A percentile compares a stretch with the other conserved stretches of the same genome.
These are phyloP conservation scores for Tenthredo mesomela DNA, from an alignment of 2,888 invertebrate genomes.

Conservation along the genomic window DNA sequence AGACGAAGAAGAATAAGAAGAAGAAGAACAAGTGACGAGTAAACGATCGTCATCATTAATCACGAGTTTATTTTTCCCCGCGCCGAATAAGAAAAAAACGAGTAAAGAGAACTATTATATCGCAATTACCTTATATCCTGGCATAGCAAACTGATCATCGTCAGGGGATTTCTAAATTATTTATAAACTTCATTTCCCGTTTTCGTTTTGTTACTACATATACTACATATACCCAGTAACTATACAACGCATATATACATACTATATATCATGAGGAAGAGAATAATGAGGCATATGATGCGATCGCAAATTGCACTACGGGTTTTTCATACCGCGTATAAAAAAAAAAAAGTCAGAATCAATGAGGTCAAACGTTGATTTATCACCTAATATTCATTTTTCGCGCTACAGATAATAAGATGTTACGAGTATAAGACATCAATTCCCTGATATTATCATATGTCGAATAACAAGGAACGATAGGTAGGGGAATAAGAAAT, in stretches of 20 bases:
- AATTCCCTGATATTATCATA: neutral
- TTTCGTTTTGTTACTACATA: neutral
- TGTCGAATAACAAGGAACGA: neutral
- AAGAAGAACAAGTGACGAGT: too few relatives aligned
- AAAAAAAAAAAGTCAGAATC: too few relatives aligned
- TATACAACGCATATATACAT: neutral
- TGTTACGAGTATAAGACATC: too few relatives aligned
- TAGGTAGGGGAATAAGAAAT: neutral
- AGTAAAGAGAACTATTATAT: neutral
- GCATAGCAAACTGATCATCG: neutral
- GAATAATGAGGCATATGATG: too few relatives aligned
- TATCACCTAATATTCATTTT: too few relatives aligned
- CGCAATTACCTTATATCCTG: neutral
- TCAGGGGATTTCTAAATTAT: constrained; percentile 1
- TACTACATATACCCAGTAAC: too few relatives aligned
- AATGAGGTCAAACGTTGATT: too few relatives aligned
- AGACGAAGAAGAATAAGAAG: too few relatives aligned
- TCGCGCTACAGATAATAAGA: too few relatives aligned
- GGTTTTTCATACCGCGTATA: too few relatives aligned
- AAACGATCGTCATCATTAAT: neutral
- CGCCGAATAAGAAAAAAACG: neutral
- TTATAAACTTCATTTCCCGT: neutral
- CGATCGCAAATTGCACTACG: too few relatives aligned
- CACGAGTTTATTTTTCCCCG: neutral
- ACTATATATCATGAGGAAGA: too few relatives aligned